These are phyloP conservation scores for Trididemnum clinides DNA, from an alignment of 23 tunicate species.

Conservation along the genomic window DNA sequence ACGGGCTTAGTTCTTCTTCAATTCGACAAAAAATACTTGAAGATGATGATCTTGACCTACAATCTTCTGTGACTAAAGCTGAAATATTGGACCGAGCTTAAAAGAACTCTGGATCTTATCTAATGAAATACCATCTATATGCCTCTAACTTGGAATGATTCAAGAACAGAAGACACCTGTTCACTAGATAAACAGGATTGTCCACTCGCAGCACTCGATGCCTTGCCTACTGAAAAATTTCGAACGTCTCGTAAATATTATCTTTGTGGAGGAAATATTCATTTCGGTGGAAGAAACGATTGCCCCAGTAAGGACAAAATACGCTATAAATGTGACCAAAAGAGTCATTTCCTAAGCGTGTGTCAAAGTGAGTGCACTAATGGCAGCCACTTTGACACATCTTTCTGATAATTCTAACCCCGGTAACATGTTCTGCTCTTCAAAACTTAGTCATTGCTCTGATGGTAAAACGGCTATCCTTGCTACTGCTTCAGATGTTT, in stretches of 20 bases:
- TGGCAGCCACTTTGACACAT: too few species aligned
- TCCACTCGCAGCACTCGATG: too few species aligned
- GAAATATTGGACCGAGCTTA: background rate
- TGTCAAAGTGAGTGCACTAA: background rate
- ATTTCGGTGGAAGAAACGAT: background rate
- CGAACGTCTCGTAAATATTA: background rate
- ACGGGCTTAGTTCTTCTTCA: background rate
- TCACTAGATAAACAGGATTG: too few species aligned
- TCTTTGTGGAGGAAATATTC: constrained; percentile 6
- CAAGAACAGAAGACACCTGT: too few species aligned
- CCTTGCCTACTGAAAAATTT: too few species aligned
- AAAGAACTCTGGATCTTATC: background rate
- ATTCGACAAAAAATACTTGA: constrained; percentile 7
- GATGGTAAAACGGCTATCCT: background rate
- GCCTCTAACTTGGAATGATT: too few species aligned
- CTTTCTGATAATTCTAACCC: too few species aligned
- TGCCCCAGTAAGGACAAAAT: background rate
- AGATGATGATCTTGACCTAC: background rate
- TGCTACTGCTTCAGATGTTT: background rate
- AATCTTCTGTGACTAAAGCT: background rate
- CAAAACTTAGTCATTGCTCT: background rate
- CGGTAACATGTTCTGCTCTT: too few species aligned
- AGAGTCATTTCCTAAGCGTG: background rate
- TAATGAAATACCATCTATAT: background rate
- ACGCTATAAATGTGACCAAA: background rate